phyloP scores from a whole-genome alignment of 2,797 vertebrate species.

The Echiichthys vipera region DNA sequence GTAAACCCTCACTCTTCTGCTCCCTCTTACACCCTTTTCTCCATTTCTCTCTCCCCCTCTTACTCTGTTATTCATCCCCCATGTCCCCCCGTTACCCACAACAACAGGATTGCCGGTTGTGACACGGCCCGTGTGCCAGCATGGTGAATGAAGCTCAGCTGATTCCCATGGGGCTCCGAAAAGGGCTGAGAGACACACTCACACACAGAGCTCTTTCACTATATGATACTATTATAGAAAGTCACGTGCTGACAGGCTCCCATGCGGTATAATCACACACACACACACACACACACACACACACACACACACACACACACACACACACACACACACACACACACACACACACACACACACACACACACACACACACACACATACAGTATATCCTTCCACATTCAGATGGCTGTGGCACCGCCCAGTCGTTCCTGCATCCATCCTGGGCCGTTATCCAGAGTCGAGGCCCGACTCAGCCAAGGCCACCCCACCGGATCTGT shows the following conservation, averaged over 20 bases:
- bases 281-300: constrained; percentile 23
- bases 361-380: constrained; percentile 20
- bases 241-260: constrained; percentile 58
- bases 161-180: constrained; percentile 81
- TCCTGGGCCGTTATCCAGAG: constrained; percentile 64
- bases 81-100: constrained; percentile 49
- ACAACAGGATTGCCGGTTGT: constrained; percentile 73
- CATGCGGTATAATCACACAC: constrained; percentile 33
- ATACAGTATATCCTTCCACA: constrained; percentile 40
- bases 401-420: constrained; percentile 63
- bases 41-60: constrained; percentile 13
- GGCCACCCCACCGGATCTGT: constrained; percentile 73
- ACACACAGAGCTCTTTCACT: constrained; percentile 68
- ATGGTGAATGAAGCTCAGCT: constrained; percentile 78
- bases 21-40: constrained; percentile 19
- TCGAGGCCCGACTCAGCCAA: constrained; percentile 53
- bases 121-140: constrained; percentile 72
- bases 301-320: constrained; percentile 10
- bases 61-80: constrained; percentile 45
- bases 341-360: constrained; percentile 23
- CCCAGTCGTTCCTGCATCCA: constrained; percentile 59
- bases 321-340: no score
- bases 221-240: constrained; percentile 64
- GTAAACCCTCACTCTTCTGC: constrained; percentile 35
- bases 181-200: constrained; percentile 56